These are phyloP conservation scores for Austrofundulus limnaeus DNA, from an alignment of 2,113 vertebrate species.

Conservation along the genomic window DNA sequence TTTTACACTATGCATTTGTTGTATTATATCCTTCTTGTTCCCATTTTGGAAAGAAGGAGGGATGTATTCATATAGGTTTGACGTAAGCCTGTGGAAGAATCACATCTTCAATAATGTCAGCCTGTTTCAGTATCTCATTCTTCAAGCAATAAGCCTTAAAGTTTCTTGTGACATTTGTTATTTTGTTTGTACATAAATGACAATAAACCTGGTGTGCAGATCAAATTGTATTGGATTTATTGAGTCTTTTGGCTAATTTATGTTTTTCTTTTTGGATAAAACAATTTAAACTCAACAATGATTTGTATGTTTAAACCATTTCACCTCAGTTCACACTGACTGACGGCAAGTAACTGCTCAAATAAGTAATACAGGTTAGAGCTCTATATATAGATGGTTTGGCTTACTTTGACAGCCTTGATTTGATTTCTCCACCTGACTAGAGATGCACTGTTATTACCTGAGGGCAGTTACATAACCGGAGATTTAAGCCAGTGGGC, in stretches of 20 bases:
- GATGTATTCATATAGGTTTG: neutral
- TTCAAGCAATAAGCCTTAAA: constrained; percentile 25
- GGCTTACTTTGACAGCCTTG: constrained; percentile 46
- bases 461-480: constrained; percentile 55
- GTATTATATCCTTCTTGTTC: neutral
- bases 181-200: constrained; percentile 45
- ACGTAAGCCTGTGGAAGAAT: constrained; percentile 11
- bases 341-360: constrained; percentile 22
- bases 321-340: constrained; percentile 13
- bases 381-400: constrained; percentile 39
- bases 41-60: neutral
- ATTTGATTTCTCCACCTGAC: constrained; percentile 61
- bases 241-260: constrained; percentile 10
- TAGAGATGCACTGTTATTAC: constrained; percentile 52
- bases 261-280: constrained; percentile 7
- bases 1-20: neutral
- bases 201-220: constrained; percentile 31
- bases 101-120: neutral
- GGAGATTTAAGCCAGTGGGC: constrained; percentile 44
- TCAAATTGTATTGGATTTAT: neutral
- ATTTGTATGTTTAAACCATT: constrained; percentile 6
- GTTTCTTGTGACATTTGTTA: constrained; percentile 20
- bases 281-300: neutral
- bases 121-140: neutral
- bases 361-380: constrained; percentile 49